A percentile compares a stretch with the other conserved stretches of the same genome.
These are phyloP conservation scores for Hydrophis major DNA, from an alignment of 2,797 vertebrate species.

Conservation along the genomic window DNA sequence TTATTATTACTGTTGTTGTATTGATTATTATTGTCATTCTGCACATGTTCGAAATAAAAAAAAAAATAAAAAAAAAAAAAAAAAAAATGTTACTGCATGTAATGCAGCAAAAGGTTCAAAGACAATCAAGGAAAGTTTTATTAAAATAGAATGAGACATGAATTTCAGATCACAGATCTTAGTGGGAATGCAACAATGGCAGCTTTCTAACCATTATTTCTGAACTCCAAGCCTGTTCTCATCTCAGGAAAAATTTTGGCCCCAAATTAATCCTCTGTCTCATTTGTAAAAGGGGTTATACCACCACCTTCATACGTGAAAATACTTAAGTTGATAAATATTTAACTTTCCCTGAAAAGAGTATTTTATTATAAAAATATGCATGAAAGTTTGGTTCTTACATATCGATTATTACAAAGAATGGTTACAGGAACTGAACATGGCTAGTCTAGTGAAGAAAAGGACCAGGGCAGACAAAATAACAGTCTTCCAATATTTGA, in stretches of 20 bases:
- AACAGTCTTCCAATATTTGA: too few species aligned
- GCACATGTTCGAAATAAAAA: too few species aligned
- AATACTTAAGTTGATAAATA: not conserved
- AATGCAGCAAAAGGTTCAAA: not conserved
- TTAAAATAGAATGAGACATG: not conserved
- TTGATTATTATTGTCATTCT: too few species aligned
- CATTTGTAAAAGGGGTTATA: not conserved
- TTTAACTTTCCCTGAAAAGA: not conserved
- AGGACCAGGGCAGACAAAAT: too few species aligned
- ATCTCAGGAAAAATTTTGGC: not conserved
- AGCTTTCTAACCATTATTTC: not conserved
- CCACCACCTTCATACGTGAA: not conserved
- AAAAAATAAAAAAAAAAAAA: too few species aligned
- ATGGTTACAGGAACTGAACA: too few species aligned
- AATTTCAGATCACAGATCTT: not conserved
- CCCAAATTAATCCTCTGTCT: not conserved
- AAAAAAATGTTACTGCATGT: not conserved
- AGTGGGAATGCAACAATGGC: not conserved
- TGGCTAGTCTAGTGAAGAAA: too few species aligned
- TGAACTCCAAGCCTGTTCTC: not conserved
- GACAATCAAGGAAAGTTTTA: not conserved
- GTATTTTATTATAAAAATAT: not conserved
- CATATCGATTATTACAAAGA: not conserved
- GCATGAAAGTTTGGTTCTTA: not conserved
- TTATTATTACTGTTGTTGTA: too few species aligned